Evolutionary conservation across 2,888 invertebrate genomes (phyloP).

Genomic region (Phoenoteleia sp.): DNA sequence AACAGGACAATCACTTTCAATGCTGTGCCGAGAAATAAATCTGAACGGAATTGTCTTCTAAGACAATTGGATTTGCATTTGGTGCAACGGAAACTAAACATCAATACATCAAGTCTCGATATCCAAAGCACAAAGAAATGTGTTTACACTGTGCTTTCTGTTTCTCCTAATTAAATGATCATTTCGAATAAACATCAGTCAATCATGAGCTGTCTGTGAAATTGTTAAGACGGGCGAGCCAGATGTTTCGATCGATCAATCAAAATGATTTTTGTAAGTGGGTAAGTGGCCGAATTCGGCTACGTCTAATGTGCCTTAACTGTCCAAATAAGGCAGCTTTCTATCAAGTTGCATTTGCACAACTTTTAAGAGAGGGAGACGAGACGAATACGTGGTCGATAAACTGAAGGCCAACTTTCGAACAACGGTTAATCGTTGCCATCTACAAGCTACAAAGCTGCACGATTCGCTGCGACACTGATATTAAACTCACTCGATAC

Average conservation of each 20-base stretch:
- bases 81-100: no score
- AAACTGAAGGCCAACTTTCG: constrained; percentile 65
- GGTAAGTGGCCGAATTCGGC: constrained; percentile 34
- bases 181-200: constrained; percentile 9
- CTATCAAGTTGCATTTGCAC: constrained; percentile 44
- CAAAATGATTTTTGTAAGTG: constrained; percentile 30
- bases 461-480: constrained; percentile 27
- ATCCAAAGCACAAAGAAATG: no score
- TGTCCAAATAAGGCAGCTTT: constrained; percentile 54
- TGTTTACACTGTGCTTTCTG: no score
- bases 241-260: background rate
- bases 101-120: no score
- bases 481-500: constrained; percentile 32
- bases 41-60: no score
- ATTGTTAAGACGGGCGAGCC: no score
- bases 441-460: constrained; percentile 39
- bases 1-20: no score
- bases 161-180: no score
- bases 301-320: constrained; percentile 32
- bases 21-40: no score
- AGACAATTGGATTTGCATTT: no score
- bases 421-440: constrained; percentile 57
- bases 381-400: constrained; percentile 64
- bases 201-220: constrained; percentile 1
- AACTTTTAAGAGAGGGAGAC: constrained; percentile 53